Evolutionary conservation across 2,888 invertebrate species (phyloP), one percentile per base, ranked within the genome.

Genomic region (Apamea anceps): DNA sequence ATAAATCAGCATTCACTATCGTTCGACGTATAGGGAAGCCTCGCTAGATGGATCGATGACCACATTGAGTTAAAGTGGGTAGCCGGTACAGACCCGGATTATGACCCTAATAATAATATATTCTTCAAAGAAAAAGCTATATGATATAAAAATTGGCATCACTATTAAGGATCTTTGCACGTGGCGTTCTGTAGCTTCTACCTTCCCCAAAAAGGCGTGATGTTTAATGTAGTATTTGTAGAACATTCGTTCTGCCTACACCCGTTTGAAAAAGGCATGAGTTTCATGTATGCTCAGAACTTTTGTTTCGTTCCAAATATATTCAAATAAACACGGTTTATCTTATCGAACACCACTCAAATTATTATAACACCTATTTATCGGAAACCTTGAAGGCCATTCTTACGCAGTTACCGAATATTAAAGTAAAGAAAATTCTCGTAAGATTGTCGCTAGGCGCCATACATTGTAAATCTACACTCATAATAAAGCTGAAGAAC

Each of bases 361-460:
- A 68, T 72, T 78, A 82, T 70, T 73, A 25, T 60, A 65, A 65
- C 37, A 77, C 48, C 21, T 70, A 54, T 71, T 3, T 83, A 82
- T 83, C 79, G 7, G 12, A 15, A 28, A 71, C 45, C 65, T 57
- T 71, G 60, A 79, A 83, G 72, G 65, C 57, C 68, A 45, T 12
- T 32, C 4, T 10, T 79, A 62, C 83, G 60, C 54, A 66, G 60
- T 71, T 73, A 78, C 62, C 70, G 72, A 18, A 28, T 37, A 25
- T 51, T 6, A 54, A 71, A n/a, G 3, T n/a, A 13, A 28, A 73
- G 63, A 65, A 73, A 70, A 62, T 78, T 60, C 60, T 73, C 45
- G 45, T 62, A 18, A 28, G 15, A 32, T 13, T 48, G 54, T 68
- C 21, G 37, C 21, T 62, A 76, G 12, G 65, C 62, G 75, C 28